Evolutionary conservation across 23 tunicate species (phyloP), one percentile per base, ranked within the genome.

Genomic region (Phallusia fumigata): DNA sequence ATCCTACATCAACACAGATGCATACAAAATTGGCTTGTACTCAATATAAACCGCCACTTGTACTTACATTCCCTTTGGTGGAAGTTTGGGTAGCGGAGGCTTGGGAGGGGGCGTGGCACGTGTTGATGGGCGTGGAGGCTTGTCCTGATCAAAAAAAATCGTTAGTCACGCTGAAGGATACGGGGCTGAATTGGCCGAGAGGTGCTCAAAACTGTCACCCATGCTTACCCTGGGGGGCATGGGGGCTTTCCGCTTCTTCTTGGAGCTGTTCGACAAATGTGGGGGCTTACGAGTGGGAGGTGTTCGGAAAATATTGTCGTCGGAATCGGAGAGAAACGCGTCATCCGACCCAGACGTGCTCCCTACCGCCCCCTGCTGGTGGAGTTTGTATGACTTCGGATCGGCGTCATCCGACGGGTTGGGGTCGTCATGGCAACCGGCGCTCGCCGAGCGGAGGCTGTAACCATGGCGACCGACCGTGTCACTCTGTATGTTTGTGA

Each of bases 181-280:
- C 31, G 31, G 95, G 95, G 35, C n/a, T n/a, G n/a, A n/a, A n/a
- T n/a, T n/a, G n/a, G n/a, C n/a, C n/a, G n/a, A n/a, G n/a, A n/a
- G n/a, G n/a, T n/a, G n/a, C n/a, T n/a, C n/a, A n/a, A n/a, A n/a
- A n/a, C n/a, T n/a, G n/a, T n/a, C n/a, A n/a, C 26, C 30, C 3
- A n/a, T 40, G 1, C 79, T 86, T 58, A 85, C 88, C 88, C 79
- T 34, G 0, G 95, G 95, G 0, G 89, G 88, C 74, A 58, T 45
- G 31, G 95, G 95, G 35, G 95, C 95, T 49, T 81, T 52, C 36
- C 95, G 81, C 35, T 90, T 90, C 40, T 90, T 90, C 64, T 80
- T 89, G 31, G 82, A 1, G 80, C 53, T 76, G 76, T 64, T 64
- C 45, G 49, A 0, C 35, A 30, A 53, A 19, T 80, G 47, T 11